Base-by-base conservation (phyloP, 1,140 invertebrate species). In the Centruroides vittatus region DNA sequence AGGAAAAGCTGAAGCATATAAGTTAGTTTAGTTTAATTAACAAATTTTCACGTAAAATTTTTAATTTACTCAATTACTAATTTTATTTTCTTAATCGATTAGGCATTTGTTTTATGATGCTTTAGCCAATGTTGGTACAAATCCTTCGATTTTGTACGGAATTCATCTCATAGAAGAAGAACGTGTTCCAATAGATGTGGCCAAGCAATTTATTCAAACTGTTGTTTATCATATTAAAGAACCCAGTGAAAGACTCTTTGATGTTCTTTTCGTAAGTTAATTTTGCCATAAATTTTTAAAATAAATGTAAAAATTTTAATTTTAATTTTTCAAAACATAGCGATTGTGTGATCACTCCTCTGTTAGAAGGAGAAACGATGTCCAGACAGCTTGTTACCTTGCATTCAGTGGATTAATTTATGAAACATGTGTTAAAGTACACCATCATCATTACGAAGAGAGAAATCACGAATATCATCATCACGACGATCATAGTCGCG, bases 81-180 rank as follows among this genome's bases (percentile, higher is more conserved):
- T 34, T 53, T 53, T 36, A 23, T 53, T 6, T 23, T 53, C 7
- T 53, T 50, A 34, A 41, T 56, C 54, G 9, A 13, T 6, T 47
- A 63, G 61, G 49, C 56, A 49, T 11, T n/a, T 66, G 3, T 66
- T 66, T n/a, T 50, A 58, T 6, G 65, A 66, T 41, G 23, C 35
- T 0, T 41, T 64, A 4, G 48, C 55, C 41, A 55, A 50, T 48
- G 3, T 48, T 7, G 65, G 65, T 12, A 64, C 65, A 8, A 66
- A 66, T 35, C 65, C 65, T 5, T 52, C 65, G 8, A 5, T 61
- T 35, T 12, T 49, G 0, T 66, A 53, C 9, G 61, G 50, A 5
- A 61, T 64, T 36, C 13, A 60, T 35, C 41, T 66, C 6, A 58
- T 66, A 5, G 59, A 64, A 56, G 49, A 46, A 41, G 58, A 57